Conservation (phyloP, 2,797 vertebrate genomes). For the Pempheris klunzingeri region DNA sequence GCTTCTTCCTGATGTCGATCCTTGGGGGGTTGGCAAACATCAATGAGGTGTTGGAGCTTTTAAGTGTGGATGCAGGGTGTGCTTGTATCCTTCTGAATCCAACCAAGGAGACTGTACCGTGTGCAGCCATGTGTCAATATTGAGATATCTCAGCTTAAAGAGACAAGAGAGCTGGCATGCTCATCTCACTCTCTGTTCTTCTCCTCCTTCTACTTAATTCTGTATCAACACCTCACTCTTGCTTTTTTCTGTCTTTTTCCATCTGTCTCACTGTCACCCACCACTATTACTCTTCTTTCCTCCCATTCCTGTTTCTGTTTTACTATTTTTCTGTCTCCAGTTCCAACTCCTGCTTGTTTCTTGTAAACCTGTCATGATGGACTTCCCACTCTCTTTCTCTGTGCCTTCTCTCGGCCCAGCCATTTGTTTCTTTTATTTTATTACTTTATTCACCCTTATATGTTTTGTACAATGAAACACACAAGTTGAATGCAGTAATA, state of each 20-base stretch:
- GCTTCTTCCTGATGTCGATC: conserved; percentile 62
- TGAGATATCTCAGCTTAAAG: conserved; percentile 50
- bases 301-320: background rate
- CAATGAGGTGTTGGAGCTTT: conserved; percentile 66
- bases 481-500: background rate
- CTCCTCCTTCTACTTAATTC: conserved; percentile 6
- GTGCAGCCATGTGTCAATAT: conserved; percentile 57
- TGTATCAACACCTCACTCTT: conserved; percentile 18
- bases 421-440: background rate
- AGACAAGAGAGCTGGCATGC: conserved; percentile 40
- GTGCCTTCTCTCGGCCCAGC: background rate
- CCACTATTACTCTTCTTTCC: background rate
- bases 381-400: background rate
- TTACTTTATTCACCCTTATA: background rate
- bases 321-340: background rate
- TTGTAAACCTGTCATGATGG: background rate
- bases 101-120: conserved; percentile 52
- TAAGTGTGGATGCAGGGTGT: conserved; percentile 59
- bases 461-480: background rate
- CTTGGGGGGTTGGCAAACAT: conserved; percentile 62
- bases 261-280: conserved; percentile 14
- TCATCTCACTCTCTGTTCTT: conserved; percentile 15
- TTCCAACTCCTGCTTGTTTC: conserved; percentile 17
- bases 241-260: conserved; percentile 24
- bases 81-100: conserved; percentile 56